Percentiles rank a stretch among this genome's conserved stretches.
Conservation (phyloP, 64 coral and sea anemone genomes). For the Orbicella faveolata region DNA sequence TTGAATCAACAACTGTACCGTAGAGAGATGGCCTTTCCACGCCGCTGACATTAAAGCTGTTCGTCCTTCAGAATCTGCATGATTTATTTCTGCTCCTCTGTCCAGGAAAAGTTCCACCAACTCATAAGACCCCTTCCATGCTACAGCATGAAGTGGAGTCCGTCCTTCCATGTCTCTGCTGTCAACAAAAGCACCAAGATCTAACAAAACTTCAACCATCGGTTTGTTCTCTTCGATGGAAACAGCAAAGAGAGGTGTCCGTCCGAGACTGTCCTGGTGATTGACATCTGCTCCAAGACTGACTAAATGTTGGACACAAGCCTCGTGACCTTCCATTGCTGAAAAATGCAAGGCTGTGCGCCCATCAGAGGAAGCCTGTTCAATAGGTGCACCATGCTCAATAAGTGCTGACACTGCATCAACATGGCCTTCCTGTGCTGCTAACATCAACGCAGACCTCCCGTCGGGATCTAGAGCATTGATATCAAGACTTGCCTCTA, state of each 20-base stretch:
- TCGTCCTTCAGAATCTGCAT: constrained; percentile 63
- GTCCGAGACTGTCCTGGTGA: constrained; percentile 65
- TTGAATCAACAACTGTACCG: constrained; percentile 80
- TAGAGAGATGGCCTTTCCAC: constrained; percentile 77
- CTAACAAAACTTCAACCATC: constrained; percentile 65
- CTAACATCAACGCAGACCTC: constrained; percentile 85
- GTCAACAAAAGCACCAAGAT: constrained; percentile 65
- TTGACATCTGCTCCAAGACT: constrained; percentile 65
- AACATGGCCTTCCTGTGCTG: constrained; percentile 85
- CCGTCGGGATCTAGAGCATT: constrained; percentile 69
- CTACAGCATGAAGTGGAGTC: constrained; percentile 74
- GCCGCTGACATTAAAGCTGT: constrained; percentile 93
- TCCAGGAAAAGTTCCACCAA: constrained; percentile 78
- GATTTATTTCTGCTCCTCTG: constrained; percentile 72
- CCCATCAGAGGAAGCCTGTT: constrained; percentile 68
- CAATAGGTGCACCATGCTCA: constrained; percentile 60
- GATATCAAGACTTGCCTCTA: constrained; percentile 40
- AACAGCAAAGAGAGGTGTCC: constrained; percentile 80
- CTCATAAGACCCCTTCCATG: constrained; percentile 80
- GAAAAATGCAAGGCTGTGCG: constrained; percentile 76
- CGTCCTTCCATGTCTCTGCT: constrained; percentile 75
- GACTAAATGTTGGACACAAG: constrained; percentile 54
- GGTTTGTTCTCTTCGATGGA: constrained; percentile 75
- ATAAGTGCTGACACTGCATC: constrained; percentile 70
- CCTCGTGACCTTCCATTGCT: constrained; percentile 77